Evolutionary conservation across 2,797 vertebrate genomes (phyloP).

Genomic region (Tolypeutes matacus): DNA sequence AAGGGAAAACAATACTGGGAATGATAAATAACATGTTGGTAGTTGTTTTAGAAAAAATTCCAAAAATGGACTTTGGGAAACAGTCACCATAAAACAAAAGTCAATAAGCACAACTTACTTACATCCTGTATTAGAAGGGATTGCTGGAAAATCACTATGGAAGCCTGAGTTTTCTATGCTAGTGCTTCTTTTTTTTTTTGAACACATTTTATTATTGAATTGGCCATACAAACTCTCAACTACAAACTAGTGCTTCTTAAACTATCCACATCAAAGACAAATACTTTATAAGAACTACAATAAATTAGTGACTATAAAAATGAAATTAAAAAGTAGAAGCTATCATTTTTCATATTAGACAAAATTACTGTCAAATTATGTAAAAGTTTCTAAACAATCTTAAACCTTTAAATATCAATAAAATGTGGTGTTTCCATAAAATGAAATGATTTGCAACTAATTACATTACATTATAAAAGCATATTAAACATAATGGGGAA

Average conservation of each 20-base stretch:
- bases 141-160: neutral
- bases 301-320: conserved; percentile 14
- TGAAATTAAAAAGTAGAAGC: conserved; percentile 23
- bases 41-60: conserved; percentile 41
- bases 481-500: neutral
- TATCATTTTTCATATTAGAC: conserved; percentile 44
- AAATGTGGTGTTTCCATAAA: conserved; percentile 28
- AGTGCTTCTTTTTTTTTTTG: neutral
- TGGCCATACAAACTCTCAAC: conserved; percentile 8
- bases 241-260: conserved; percentile 7
- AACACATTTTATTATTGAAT: conserved; percentile 71
- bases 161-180: neutral
- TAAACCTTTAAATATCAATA: conserved; percentile 3
- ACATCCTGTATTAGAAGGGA: neutral
- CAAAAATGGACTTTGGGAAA: conserved; percentile 3
- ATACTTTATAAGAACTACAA: neutral
- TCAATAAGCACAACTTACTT: neutral
- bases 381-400: neutral
- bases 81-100: neutral
- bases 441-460: neutral
- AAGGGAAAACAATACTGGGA: neutral
- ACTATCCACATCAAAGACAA: neutral
- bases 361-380: conserved; percentile 23
- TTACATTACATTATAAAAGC: conserved; percentile 41
- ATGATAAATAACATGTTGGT: neutral